phyloP scores from a whole-genome alignment of 2,888 invertebrate genomes.

The Andrena camellia region DNA sequence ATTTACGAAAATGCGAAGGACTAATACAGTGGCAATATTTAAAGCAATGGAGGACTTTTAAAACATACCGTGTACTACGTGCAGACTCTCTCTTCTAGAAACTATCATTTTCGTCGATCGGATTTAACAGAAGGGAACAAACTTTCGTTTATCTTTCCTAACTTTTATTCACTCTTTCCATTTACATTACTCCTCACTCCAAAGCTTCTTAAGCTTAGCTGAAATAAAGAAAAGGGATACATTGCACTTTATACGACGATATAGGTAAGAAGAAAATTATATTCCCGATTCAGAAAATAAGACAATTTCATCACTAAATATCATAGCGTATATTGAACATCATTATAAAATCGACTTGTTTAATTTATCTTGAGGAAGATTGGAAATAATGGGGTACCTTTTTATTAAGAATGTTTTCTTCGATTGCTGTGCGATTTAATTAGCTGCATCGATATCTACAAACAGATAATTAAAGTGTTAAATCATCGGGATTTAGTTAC shows the following conservation, averaged over 20 bases:
- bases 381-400: slow-evolving; percentile 18
- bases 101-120: not conserved
- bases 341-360: slow-evolving; percentile 50
- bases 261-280: not conserved
- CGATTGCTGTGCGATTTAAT: not conserved
- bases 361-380: not conserved
- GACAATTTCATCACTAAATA: slow-evolving; percentile 45
- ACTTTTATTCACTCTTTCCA: not conserved
- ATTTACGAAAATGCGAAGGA: not conserved
- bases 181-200: not conserved
- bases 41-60: too few species aligned
- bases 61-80: too few species aligned
- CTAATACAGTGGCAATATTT: too few species aligned
- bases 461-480: slow-evolving; percentile 3
- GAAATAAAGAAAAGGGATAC: slow-evolving; percentile 24
- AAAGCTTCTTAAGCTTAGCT: not conserved
- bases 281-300: slow-evolving; percentile 34
- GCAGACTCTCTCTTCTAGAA: not conserved
- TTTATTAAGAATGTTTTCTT: not conserved
- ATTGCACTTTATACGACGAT: not conserved
- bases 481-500: not conserved
- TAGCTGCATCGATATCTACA: not conserved
- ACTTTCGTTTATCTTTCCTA: not conserved
- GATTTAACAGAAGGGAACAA: not conserved
- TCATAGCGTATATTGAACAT: slow-evolving; percentile 73